Evolutionary conservation across 2,888 invertebrate genomes (phyloP), one percentile per base, ranked within the genome.

Genomic region (Julus scanicus): DNA sequence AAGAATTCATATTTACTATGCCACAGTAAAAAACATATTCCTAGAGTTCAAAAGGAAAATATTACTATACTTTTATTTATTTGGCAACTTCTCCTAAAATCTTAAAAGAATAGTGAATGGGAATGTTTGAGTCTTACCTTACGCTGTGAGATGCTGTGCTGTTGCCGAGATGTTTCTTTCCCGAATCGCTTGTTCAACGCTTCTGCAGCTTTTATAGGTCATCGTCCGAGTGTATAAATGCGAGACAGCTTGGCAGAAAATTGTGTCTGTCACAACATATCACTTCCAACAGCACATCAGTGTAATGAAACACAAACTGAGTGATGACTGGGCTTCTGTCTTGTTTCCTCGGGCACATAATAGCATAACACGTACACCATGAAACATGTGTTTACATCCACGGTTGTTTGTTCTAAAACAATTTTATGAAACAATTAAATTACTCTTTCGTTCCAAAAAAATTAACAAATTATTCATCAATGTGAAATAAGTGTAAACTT

Each of bases 121-220:
- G 6, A 71, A 44, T 71, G 20, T 29, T 71, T 71, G 1, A 71
- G 20, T 71, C 71, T 71, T 71, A 71, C 71, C 71, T 71, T 71
- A 29, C 6, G n/a, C 71, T 71, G 71, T 8, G 6, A 20, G 71
- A 71, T 8, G 29, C 20, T 71, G 71, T 71, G 71, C 71, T 71
- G 17, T 29, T 20, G 71, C 20, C 44, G 44, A 44, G 29, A 71
- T 71, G 71, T 29, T 71, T 9, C 71, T 71, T 11, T 71, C 29
- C 71, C 20, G 20, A 71, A 71, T 71, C 29, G 29, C 29, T 71
- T 1, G 29, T 29, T 71, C 71, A 71, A 29, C 71, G 9, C 71
- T 71, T 71, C 71, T 71, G 29, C 71, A n/a, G 71, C 29, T 29
- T 71, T 71, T 71, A 71, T 71, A 71, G 71, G 71, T 71, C 71